These are phyloP conservation scores for Falco berigora DNA, from an alignment of 2,797 vertebrate genomes.

Conservation along the genomic window DNA sequence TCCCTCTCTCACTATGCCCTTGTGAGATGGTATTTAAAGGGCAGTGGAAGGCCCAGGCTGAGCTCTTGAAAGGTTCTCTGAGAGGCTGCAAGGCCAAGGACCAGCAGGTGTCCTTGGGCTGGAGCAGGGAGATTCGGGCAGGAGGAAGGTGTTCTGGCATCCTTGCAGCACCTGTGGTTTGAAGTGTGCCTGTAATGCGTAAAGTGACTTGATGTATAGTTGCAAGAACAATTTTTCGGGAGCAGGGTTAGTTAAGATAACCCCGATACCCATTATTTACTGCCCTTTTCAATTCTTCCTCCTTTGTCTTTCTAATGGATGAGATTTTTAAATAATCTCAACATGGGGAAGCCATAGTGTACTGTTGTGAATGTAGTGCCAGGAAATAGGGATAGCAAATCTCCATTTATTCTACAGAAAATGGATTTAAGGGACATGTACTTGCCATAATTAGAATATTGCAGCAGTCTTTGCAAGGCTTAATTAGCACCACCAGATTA, in stretches of 20 bases:
- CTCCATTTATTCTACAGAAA: background rate
- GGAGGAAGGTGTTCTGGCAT: background rate
- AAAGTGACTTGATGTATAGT: background rate
- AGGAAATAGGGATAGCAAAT: background rate
- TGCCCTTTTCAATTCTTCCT: background rate
- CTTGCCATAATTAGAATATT: background rate
- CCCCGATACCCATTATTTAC: background rate
- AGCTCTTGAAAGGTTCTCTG: accelerated
- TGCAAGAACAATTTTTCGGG: background rate
- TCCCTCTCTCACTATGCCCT: background rate
- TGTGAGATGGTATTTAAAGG: background rate
- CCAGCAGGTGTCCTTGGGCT: background rate
- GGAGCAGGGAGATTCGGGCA: background rate
- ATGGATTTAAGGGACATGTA: background rate
- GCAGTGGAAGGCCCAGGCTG: background rate
- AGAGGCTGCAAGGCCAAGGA: background rate
- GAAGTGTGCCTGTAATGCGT: accelerated
- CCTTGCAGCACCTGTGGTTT: background rate
- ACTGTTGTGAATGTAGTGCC: background rate
- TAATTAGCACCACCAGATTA: constrained; percentile 38
- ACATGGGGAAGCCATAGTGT: accelerated
- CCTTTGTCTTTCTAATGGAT: background rate
- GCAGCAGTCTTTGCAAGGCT: background rate
- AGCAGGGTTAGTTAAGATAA: background rate
- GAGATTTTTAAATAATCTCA: background rate